Percentiles rank a stretch among this genome's conserved stretches.
Conservation (phyloP, 2,888 invertebrate genomes). For the Anticlea derivata region DNA sequence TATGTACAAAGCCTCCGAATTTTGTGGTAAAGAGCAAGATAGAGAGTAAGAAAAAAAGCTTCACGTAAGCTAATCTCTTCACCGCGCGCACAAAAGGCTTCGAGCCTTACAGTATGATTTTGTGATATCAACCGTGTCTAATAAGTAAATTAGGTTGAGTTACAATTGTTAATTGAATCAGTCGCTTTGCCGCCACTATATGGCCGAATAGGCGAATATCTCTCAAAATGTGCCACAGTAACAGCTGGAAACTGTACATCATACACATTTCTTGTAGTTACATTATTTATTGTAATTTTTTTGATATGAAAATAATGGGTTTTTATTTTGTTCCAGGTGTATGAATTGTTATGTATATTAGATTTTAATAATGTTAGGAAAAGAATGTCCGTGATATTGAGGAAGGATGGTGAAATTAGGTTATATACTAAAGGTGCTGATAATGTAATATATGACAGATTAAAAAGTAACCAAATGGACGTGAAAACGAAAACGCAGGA, state of each 20-base stretch:
- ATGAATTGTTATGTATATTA: slow-evolving; percentile 98
- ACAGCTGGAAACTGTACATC: neutral
- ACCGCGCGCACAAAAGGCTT: no score
- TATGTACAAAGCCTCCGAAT: no score
- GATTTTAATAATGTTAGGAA: slow-evolving; percentile 99
- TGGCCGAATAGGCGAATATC: no score
- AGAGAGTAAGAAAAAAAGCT: no score
- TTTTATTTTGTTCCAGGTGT: slow-evolving; percentile 86
- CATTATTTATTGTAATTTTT: neutral
- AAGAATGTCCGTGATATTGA: slow-evolving; percentile 98
- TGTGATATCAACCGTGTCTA: no score
- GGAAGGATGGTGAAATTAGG: slow-evolving; percentile 91
- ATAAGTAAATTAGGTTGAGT: no score
- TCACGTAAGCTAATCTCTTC: no score
- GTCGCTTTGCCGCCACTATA: no score
- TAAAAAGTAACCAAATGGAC: slow-evolving; percentile 89
- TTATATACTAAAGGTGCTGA: slow-evolving; percentile 99
- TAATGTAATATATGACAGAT: slow-evolving; percentile 97
- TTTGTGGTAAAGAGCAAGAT: no score
- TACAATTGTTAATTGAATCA: no score
- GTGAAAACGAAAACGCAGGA: slow-evolving; percentile 93
- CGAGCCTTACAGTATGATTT: no score
- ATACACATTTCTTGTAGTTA: no score
- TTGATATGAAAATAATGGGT: neutral
- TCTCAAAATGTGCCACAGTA: neutral